phyloP scores from a whole-genome alignment of 2,888 invertebrate genomes.

The Stenchaetothrips biformis region DNA sequence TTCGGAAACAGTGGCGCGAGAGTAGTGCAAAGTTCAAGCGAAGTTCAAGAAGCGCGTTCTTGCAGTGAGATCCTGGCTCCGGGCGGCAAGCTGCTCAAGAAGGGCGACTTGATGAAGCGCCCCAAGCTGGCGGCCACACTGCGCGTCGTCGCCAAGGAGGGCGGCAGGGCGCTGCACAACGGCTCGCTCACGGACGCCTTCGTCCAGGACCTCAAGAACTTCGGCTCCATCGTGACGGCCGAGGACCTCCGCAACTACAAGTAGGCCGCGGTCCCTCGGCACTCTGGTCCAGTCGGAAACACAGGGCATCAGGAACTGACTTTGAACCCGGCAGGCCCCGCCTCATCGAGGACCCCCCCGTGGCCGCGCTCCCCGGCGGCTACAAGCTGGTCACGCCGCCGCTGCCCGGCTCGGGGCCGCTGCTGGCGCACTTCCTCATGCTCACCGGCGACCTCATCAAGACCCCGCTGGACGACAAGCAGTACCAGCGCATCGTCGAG shows the following conservation, averaged over 20 bases:
- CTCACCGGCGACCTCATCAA: constrained; percentile 60
- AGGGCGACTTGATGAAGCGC: constrained; percentile 61
- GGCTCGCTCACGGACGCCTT: constrained; percentile 65
- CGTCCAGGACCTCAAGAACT: constrained; percentile 62
- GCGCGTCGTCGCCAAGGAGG: constrained; percentile 60
- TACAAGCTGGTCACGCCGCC: constrained; percentile 70
- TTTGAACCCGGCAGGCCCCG: background rate
- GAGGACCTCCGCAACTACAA: constrained; percentile 65
- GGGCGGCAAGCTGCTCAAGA: constrained; percentile 50
- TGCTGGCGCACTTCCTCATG: constrained; percentile 76
- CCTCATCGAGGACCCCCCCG: constrained; percentile 40
- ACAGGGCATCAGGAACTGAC: too few relatives aligned
- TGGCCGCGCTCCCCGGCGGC: constrained; percentile 54
- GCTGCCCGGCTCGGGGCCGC: constrained; percentile 78
- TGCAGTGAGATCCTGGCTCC: too few relatives aligned
- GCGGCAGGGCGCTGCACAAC: constrained; percentile 60
- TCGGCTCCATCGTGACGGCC: constrained; percentile 66
- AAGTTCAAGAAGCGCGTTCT: too few relatives aligned
- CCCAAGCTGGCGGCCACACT: constrained; percentile 65
- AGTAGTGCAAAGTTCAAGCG: too few relatives aligned
- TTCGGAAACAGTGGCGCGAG: too few relatives aligned
- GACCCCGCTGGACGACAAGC: constrained; percentile 43
- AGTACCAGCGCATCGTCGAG: constrained; percentile 73
- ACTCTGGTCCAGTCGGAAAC: too few relatives aligned
- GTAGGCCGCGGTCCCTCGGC: constrained; percentile 39